Base-by-base conservation (phyloP, 92 coral and sea anemone genomes). In the Bergia puertoricense region DNA sequence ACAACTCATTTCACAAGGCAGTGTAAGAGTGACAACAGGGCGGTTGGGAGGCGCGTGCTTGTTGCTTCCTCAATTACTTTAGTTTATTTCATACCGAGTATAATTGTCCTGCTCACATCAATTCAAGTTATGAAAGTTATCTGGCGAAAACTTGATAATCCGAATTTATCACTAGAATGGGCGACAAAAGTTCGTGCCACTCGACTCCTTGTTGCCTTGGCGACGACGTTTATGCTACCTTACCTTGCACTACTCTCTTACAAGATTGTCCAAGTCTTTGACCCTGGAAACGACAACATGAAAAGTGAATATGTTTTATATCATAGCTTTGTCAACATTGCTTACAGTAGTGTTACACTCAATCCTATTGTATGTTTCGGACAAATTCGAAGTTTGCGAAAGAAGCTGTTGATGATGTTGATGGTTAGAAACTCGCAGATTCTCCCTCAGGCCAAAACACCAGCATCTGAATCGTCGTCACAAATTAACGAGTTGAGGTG, bases 311-410 rank as follows among this genome's bases (percentile, higher is more conserved):
- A 76, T 76, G 51, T 76, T 40, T 14, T 76, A 11, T 76, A 40
- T 76, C 80, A 76, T 43, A 76, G 51, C 30, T 76, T 76, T 54
- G 51, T 76, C 30, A 76, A 76, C 30, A 76, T 76, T 76, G 80
- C 80, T 8, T 76, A 40, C 48, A 40, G 51, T 6, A 76, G 23
- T 42, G 80, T 76, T 76, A 76, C 80, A 2, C 22, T 76, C 30
- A 76, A 76, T 5, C 80, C 80, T 42, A 8, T 5, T 40, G 80
- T 13, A 42, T 76, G 80, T 15, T 76, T 76, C 51, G 48, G 50
- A 42, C 80, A 76, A 76, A 16, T 76, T 13, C 80, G 80, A 76
- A 76, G 80, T 41, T 76, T 76, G 54, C 80, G 80, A 76, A 76
- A 76, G 50, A 76, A 76, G 9, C 9, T 76, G 56, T 76, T 42